These are phyloP conservation scores for Archocentrus centrarchus DNA, from an alignment of 2,113 vertebrate species.

Conservation along the genomic window DNA sequence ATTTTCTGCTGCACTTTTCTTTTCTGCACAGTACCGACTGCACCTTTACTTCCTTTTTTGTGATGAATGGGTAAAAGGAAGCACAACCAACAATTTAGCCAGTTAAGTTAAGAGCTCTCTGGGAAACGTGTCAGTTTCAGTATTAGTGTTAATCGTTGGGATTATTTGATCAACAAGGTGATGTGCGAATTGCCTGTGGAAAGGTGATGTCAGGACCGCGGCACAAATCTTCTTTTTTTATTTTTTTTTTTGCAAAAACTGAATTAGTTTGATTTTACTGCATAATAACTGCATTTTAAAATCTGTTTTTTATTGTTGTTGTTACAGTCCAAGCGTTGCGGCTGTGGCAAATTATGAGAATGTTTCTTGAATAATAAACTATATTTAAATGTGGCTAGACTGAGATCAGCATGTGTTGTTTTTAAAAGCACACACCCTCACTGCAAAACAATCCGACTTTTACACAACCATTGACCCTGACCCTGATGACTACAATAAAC, in stretches of 20 bases:
- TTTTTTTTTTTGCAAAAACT: not conserved
- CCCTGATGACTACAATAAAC: not conserved
- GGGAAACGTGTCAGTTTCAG: not conserved
- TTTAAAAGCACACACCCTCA: not conserved
- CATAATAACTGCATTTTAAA: not conserved
- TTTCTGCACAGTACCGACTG: not conserved
- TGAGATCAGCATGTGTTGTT: not conserved
- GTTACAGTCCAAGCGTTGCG: not conserved
- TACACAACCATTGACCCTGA: not conserved
- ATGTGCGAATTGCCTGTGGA: not conserved
- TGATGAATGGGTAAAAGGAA: not conserved
- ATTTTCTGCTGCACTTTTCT: not conserved
- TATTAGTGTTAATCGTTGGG: not conserved
- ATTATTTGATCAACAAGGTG: not conserved
- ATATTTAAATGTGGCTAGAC: no score
- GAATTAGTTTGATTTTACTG: not conserved
- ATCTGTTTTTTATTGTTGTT: not conserved
- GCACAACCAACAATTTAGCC: not conserved
- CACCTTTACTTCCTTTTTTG: not conserved
- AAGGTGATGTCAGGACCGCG: not conserved
- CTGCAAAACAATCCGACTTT: not conserved
- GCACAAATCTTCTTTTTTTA: not conserved
- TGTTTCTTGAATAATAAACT: not conserved
- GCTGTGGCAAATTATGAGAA: not conserved
- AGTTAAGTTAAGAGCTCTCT: not conserved